These are phyloP conservation scores for Melipona quadrifasciata DNA, from an alignment of 1,140 invertebrate genomes.

Conservation along the genomic window DNA sequence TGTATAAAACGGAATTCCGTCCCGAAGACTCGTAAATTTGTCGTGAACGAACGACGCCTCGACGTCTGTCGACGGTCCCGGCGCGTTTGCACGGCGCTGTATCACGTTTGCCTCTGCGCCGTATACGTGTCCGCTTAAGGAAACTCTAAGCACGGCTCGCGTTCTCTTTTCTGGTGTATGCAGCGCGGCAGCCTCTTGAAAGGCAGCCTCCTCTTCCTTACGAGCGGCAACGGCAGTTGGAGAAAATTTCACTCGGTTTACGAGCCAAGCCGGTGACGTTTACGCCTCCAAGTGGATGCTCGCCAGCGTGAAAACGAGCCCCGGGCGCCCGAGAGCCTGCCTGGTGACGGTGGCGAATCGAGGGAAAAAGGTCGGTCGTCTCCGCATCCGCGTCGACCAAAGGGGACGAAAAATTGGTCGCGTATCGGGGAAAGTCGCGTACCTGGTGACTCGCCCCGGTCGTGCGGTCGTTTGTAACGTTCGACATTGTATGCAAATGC, in stretches of 20 bases:
- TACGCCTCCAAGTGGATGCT: slow-evolving; percentile 16
- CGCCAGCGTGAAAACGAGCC: background rate
- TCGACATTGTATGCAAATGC: slow-evolving; percentile 38
- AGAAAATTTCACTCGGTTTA: slow-evolving; percentile 52
- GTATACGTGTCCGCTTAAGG: background rate
- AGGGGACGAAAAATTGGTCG: background rate
- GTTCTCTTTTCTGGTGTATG: slow-evolving; percentile 31
- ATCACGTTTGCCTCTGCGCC: background rate
- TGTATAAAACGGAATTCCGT: background rate
- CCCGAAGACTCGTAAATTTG: background rate
- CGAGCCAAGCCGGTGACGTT: slow-evolving; percentile 37
- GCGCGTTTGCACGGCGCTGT: background rate
- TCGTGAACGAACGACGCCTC: background rate
- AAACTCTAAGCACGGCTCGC: background rate
- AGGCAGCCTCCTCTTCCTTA: slow-evolving; percentile 24
- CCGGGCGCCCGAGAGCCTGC: background rate
- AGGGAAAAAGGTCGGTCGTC: background rate
- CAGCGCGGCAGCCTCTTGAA: slow-evolving; percentile 20
- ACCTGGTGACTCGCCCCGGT: background rate
- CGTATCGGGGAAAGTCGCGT: slow-evolving; percentile 9
- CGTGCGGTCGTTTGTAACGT: background rate
- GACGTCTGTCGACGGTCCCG: background rate
- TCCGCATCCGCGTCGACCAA: background rate
- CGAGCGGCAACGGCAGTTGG: slow-evolving; percentile 43
- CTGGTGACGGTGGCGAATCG: background rate